These are phyloP conservation scores for Hemithea aestivaria DNA, from an alignment of 2,888 invertebrate genomes.

Conservation along the genomic window DNA sequence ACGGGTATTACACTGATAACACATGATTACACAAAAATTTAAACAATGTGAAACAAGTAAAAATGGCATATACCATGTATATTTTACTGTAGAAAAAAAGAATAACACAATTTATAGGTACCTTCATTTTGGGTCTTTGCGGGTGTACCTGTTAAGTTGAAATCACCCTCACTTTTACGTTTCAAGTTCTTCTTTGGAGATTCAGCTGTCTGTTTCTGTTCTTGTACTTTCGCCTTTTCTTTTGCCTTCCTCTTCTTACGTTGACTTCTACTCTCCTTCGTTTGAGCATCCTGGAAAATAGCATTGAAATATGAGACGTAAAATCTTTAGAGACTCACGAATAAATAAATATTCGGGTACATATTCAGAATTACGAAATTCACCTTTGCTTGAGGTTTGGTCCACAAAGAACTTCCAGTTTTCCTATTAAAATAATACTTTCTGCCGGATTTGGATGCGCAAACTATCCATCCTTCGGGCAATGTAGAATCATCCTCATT, in stretches of 20 bases:
- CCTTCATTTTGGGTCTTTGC: constrained; percentile 52
- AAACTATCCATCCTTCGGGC: constrained; percentile 72
- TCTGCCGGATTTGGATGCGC: constrained; percentile 66
- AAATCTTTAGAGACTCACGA: too few relatives aligned
- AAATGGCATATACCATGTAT: too few relatives aligned
- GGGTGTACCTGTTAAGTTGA: constrained; percentile 32
- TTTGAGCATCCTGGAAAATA: not conserved
- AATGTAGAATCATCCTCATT: constrained; percentile 50
- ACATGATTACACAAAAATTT: too few relatives aligned
- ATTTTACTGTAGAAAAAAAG: constrained; percentile 3
- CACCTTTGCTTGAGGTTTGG: constrained; percentile 68
- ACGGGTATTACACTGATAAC: too few relatives aligned
- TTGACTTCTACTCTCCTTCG: constrained; percentile 25
- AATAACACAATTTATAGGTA: constrained; percentile 20
- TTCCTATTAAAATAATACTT: constrained; percentile 71
- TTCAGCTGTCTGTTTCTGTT: constrained; percentile 26
- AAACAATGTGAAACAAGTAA: too few relatives aligned
- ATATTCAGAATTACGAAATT: constrained; percentile 35
- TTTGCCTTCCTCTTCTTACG: constrained; percentile 45
- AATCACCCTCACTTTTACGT: constrained; percentile 51
- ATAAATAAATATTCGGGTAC: too few relatives aligned
- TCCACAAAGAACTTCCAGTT: constrained; percentile 72
- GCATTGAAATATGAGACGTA: too few relatives aligned
- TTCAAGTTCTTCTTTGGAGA: constrained; percentile 46
- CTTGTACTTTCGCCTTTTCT: constrained; percentile 44